Conservation (phyloP, 2,888 invertebrate genomes). For the Synanthedon myopaeformis region DNA sequence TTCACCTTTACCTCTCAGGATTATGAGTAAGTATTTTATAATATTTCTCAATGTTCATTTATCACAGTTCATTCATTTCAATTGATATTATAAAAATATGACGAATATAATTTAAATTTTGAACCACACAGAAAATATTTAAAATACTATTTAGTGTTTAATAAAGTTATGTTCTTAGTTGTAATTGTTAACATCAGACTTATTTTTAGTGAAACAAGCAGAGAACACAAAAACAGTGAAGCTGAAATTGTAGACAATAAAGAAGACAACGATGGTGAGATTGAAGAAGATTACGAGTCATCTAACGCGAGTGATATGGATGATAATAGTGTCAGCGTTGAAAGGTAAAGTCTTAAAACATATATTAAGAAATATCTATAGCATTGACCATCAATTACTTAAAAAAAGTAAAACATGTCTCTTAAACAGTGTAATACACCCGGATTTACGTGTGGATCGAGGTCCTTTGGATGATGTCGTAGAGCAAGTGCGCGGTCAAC, state of each 20-base stretch:
- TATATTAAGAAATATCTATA: too few relatives aligned
- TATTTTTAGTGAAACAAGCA: constrained; percentile 17
- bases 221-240: constrained; percentile 10
- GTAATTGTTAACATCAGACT: neutral
- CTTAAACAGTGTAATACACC: constrained; percentile 34
- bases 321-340: constrained; percentile 29
- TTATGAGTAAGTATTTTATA: constrained; percentile 31
- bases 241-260: constrained; percentile 18
- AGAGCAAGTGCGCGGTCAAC: constrained; percentile 56
- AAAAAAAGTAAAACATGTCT: neutral
- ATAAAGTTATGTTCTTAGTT: neutral
- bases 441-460: constrained; percentile 45
- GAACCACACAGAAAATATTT: neutral
- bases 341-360: constrained; percentile 23
- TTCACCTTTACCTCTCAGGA: constrained; percentile 34
- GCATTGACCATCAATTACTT: neutral
- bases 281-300: constrained; percentile 30
- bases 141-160: neutral
- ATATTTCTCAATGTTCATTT: too few relatives aligned
- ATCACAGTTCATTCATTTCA: too few relatives aligned
- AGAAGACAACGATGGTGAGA: constrained; percentile 20
- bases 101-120: too few relatives aligned
- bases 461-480: constrained; percentile 60
- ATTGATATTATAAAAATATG: too few relatives aligned
- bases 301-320: constrained; percentile 27